phyloP scores from a whole-genome alignment of 2,113 vertebrate genomes.

The Coptodon bakossiorum region DNA sequence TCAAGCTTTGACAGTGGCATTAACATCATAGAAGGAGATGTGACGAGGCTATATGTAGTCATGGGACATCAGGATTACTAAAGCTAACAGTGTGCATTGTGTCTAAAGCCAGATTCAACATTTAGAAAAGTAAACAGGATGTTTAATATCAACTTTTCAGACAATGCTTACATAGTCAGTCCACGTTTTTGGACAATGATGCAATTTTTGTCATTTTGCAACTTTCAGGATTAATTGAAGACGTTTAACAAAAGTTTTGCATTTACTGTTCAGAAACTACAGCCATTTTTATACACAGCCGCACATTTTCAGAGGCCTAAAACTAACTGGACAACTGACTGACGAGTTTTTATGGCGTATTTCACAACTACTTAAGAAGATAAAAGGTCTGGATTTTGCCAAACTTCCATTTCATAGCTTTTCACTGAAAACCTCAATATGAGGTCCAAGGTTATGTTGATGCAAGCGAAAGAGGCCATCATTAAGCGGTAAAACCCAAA shows the following conservation, averaged over 20 bases:
- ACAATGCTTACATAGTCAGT: background rate
- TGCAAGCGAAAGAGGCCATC: background rate
- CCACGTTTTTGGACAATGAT: background rate
- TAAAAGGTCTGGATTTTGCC: background rate
- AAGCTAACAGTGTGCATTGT: background rate
- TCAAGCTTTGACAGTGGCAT: background rate
- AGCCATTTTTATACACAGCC: background rate
- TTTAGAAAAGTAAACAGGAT: background rate
- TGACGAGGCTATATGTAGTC: background rate
- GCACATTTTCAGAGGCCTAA: background rate
- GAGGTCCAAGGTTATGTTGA: background rate
- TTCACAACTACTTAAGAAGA: background rate
- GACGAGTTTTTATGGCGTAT: background rate
- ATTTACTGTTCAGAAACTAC: background rate
- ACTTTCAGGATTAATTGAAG: background rate
- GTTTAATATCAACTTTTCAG: background rate
- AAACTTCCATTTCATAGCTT: accelerated
- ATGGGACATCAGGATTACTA: background rate
- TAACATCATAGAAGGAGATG: background rate
- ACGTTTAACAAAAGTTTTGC: background rate
- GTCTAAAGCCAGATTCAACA: background rate
- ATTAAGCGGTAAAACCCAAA: accelerated
- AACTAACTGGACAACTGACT: background rate
- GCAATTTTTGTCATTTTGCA: background rate
- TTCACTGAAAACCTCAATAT: background rate